Percentiles rank a stretch among this genome's conserved stretches.
Evolutionary conservation across 2,797 vertebrate genomes (phyloP).

Genomic region (Acridotheres tristis): DNA sequence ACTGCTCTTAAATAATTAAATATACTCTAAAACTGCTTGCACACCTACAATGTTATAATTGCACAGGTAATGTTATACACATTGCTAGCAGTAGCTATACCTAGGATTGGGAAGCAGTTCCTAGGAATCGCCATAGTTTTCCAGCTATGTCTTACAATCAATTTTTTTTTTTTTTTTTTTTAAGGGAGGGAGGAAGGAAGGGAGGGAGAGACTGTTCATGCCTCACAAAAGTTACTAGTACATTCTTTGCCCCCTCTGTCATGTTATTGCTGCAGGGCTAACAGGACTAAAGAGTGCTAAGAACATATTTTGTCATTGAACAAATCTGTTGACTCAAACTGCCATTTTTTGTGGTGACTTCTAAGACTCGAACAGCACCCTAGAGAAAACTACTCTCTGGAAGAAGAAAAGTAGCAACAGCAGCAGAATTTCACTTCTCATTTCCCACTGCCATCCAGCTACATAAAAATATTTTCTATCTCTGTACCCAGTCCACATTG

Average conservation of each 20-base stretch:
- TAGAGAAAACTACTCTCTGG: conserved; percentile 31
- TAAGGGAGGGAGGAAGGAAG: too few species aligned
- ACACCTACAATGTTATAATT: too few species aligned
- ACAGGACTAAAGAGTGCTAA: not conserved
- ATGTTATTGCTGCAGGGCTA: conserved; percentile 13
- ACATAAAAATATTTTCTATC: not conserved
- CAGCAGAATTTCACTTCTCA: conserved; percentile 23
- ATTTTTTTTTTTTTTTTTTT: not conserved
- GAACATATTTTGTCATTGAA: conserved; percentile 38
- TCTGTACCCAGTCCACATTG: not conserved
- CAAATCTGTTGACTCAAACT: conserved; percentile 46
- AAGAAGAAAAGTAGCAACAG: conserved; percentile 19
- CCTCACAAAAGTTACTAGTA: not conserved
- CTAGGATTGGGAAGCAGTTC: not conserved
- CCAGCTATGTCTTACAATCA: not conserved
- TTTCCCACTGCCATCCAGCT: not conserved
- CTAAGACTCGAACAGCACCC: not conserved
- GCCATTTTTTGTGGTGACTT: conserved; percentile 1
- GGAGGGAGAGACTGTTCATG: not conserved
- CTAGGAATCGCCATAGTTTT: not conserved
- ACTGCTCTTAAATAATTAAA: not conserved
- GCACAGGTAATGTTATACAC: not conserved
- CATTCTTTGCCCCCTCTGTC: not conserved
- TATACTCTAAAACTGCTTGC: not conserved
- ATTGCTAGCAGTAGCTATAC: not conserved